Conservation (phyloP, 2,888 invertebrate genomes). For the Pherbina coryleti region DNA sequence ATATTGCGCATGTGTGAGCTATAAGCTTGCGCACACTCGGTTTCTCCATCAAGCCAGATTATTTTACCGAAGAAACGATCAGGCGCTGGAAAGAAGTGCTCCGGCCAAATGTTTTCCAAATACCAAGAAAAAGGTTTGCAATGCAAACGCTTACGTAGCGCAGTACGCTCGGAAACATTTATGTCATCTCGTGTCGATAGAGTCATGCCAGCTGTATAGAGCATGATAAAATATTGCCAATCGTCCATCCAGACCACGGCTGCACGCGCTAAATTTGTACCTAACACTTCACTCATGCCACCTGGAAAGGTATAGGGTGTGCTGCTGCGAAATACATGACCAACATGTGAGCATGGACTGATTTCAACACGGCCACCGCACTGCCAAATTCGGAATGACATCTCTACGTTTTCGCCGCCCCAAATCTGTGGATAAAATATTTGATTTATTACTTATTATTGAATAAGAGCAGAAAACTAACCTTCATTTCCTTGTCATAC, state of each 20-base stretch:
- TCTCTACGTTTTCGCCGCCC: constrained; percentile 98
- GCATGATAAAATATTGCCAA: constrained; percentile 93
- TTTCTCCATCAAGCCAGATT: constrained; percentile 63
- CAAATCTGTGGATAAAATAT: constrained; percentile 75
- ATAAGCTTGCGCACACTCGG: constrained; percentile 60
- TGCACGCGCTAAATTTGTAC: constrained; percentile 91
- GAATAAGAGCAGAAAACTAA: constrained; percentile 34
- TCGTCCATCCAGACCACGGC: constrained; percentile 99
- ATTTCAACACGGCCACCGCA: constrained; percentile 93
- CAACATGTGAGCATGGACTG: constrained; percentile 92
- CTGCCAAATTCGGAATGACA: constrained; percentile 97
- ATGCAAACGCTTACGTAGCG: constrained; percentile 77
- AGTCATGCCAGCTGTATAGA: constrained; percentile 79
- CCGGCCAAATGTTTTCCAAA: constrained; percentile 93
- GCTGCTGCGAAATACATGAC: constrained; percentile 91
- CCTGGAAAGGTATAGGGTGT: constrained; percentile 97
- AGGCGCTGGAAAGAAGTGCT: constrained; percentile 92
- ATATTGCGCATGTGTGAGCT: constrained; percentile 60
- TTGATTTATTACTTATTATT: neutral
- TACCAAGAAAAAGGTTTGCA: constrained; percentile 96
- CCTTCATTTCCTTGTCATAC: constrained; percentile 91
- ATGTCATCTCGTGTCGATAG: constrained; percentile 54
- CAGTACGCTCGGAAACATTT: constrained; percentile 75
- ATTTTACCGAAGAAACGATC: constrained; percentile 93
- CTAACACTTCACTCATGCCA: constrained; percentile 83